Conservation (phyloP, 2,797 vertebrate species). For the Garrulus glandarius region DNA sequence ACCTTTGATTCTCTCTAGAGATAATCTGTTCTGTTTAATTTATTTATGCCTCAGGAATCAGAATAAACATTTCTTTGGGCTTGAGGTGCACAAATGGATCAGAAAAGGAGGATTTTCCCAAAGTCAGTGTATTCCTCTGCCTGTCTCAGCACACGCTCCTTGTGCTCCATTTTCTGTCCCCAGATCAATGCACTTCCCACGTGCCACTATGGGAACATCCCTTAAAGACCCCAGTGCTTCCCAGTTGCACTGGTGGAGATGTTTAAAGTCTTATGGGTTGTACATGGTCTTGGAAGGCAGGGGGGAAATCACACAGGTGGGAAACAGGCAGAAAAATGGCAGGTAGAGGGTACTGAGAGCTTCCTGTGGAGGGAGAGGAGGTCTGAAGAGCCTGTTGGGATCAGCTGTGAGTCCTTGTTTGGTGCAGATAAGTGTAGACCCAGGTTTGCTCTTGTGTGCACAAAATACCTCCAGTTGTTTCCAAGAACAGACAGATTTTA, state of each 20-base stretch:
- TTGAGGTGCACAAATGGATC: not conserved
- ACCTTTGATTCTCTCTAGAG: not conserved
- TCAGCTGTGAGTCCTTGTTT: not conserved
- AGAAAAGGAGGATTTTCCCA: not conserved
- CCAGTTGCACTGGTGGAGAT: not conserved
- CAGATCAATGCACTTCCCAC: not conserved
- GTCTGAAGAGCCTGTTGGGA: not conserved
- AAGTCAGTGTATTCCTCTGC: not conserved
- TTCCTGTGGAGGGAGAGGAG: not conserved
- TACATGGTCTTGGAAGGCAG: not conserved
- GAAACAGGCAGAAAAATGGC: not conserved
- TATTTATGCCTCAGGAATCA: not conserved
- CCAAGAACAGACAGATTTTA: not conserved
- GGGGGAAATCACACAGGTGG: not conserved
- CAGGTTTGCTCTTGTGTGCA: rapidly evolving
- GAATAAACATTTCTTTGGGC: not conserved
- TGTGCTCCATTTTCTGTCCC: not conserved
- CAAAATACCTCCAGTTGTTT: slow-evolving; percentile 23
- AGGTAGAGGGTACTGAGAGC: not conserved
- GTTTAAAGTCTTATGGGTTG: not conserved
- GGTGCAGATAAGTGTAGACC: not conserved
- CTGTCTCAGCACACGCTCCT: not conserved
- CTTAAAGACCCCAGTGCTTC: not conserved
- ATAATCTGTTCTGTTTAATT: slow-evolving; percentile 16
- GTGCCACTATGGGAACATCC: not conserved